Evolutionary conservation across 2,888 invertebrate species (phyloP).

Genomic region (Agriotes lineatus): DNA sequence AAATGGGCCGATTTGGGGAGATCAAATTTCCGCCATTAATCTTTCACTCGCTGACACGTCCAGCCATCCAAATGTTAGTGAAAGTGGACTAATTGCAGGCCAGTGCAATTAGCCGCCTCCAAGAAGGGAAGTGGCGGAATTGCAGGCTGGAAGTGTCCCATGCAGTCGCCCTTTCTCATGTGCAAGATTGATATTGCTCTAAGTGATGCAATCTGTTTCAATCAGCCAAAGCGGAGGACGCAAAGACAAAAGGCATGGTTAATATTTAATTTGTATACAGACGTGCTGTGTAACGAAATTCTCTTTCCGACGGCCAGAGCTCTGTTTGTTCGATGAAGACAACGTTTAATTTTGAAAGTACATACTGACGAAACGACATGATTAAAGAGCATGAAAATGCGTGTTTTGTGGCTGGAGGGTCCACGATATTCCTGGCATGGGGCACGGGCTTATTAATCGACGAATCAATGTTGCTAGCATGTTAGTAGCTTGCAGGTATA

Average conservation of each 20-base stretch:
- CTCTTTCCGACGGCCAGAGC: background rate
- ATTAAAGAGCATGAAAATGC: constrained; percentile 21
- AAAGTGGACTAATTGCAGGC: background rate
- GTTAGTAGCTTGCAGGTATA: too few species aligned
- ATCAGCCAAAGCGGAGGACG: constrained; percentile 8
- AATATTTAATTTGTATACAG: constrained; percentile 35
- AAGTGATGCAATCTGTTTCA: constrained; percentile 30
- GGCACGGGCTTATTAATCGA: background rate
- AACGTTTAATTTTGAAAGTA: constrained; percentile 18
- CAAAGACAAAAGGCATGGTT: constrained; percentile 26
- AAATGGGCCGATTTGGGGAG: too few species aligned
- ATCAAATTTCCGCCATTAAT: constrained; percentile 6
- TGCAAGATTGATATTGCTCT: constrained; percentile 28
- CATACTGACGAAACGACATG: constrained; percentile 9
- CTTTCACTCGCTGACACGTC: background rate
- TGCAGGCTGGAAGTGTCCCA: background rate
- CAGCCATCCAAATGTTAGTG: background rate
- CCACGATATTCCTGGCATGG: background rate
- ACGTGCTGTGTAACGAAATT: constrained; percentile 16
- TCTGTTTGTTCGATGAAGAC: constrained; percentile 33
- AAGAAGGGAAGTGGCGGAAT: background rate
- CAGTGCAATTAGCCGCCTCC: too few species aligned
- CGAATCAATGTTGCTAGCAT: constrained; percentile 6
- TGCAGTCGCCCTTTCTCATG: constrained; percentile 22
- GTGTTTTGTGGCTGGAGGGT: constrained; percentile 10